Percentiles rank a stretch among this genome's conserved stretches.
Conservation (phyloP, 2,888 invertebrate species). For the Podabrus alpinus region DNA sequence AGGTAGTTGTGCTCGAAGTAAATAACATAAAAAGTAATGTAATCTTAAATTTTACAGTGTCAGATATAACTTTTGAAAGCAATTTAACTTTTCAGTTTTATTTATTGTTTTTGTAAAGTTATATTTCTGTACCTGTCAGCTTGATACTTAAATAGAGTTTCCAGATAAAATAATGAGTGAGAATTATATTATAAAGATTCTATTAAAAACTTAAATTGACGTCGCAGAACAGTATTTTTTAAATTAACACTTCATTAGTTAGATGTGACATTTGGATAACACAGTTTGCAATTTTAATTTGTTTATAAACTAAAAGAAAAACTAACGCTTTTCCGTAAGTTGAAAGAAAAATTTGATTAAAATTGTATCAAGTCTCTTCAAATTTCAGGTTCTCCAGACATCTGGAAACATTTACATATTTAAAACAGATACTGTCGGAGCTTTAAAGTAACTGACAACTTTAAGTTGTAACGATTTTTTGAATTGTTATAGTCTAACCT, state of each 20-base stretch:
- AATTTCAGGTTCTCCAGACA: background rate
- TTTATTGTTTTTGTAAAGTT: conserved; percentile 27
- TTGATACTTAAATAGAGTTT: conserved; percentile 30
- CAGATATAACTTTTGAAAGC: conserved; percentile 27
- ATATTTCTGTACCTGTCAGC: conserved; percentile 22
- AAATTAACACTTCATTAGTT: conserved; percentile 39
- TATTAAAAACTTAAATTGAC: conserved; percentile 43
- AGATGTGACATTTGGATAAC: background rate
- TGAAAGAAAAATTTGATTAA: background rate
- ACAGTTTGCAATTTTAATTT: conserved; percentile 15
- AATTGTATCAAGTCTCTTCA: background rate
- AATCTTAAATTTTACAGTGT: conserved; percentile 23
- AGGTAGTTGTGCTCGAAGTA: background rate
- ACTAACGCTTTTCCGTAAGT: background rate
- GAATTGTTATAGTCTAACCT: background rate
- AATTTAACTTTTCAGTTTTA: conserved; percentile 31
- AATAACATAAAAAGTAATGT: conserved; percentile 7
- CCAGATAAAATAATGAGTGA: conserved; percentile 37
- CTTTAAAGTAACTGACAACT: background rate
- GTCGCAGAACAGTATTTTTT: conserved; percentile 37
- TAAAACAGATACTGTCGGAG: background rate
- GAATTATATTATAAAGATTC: conserved; percentile 39
- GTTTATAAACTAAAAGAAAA: background rate
- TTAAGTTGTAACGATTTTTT: background rate
- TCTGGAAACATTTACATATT: background rate